These are phyloP conservation scores for Netta rufina DNA, from an alignment of 2,797 vertebrate genomes.

Conservation along the genomic window DNA sequence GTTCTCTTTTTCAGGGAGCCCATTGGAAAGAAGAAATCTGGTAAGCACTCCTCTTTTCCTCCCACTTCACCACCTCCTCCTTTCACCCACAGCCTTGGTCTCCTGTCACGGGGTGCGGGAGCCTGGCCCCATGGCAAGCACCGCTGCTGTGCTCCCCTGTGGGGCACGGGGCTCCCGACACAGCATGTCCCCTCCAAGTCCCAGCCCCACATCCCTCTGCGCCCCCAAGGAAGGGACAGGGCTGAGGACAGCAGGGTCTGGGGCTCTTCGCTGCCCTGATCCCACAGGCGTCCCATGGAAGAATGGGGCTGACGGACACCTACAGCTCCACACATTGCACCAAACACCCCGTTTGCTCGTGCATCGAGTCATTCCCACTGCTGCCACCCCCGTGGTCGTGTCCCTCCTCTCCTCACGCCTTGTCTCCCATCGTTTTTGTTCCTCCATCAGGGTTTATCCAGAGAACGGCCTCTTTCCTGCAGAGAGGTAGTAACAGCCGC, in stretches of 20 bases:
- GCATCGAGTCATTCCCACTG: not conserved
- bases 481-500: slow-evolving; percentile 89
- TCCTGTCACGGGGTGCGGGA: not conserved
- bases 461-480: slow-evolving; percentile 90
- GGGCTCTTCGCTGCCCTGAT: not conserved
- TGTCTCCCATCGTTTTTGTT: slow-evolving; percentile 78
- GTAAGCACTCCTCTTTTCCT: slow-evolving; percentile 80
- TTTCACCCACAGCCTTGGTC: not conserved
- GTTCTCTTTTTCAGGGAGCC: slow-evolving; percentile 86
- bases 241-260: not conserved
- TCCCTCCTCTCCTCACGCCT: slow-evolving; percentile 67
- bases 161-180: not conserved
- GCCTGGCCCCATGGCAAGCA: not conserved
- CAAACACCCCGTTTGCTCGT: not conserved
- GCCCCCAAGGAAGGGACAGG: not conserved
- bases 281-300: not conserved
- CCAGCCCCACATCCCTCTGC: accelerated
- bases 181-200: not conserved
- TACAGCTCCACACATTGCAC: not conserved
- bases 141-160: accelerated
- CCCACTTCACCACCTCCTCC: not conserved
- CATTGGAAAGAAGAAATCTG: slow-evolving; percentile 92
- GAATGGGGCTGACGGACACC: not conserved
- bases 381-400: slow-evolving; percentile 3
- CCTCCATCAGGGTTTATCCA: slow-evolving; percentile 90